Evolutionary conservation across 2,888 invertebrate species (phyloP).

Genomic region (Cotesia congregata): DNA sequence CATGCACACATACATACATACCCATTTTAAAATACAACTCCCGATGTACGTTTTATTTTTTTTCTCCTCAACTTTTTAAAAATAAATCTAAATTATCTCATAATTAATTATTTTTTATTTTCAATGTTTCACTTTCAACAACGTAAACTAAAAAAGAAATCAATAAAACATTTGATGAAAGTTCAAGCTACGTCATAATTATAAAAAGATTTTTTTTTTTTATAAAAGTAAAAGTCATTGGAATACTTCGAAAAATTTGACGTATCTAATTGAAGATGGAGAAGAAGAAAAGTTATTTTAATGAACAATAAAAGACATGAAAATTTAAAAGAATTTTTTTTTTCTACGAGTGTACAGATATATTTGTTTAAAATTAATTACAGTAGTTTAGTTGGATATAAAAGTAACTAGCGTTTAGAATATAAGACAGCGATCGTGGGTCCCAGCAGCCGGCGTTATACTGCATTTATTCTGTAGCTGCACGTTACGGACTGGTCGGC

Average conservation of each 20-base stretch:
- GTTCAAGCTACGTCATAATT: not conserved
- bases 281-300: not conserved
- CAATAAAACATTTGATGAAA: constrained; percentile 8
- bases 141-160: constrained; percentile 4
- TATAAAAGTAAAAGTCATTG: constrained; percentile 13
- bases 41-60: not conserved
- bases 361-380: not conserved
- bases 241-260: not conserved
- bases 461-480: constrained; percentile 48
- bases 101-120: constrained; percentile 15
- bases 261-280: not conserved
- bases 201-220: constrained; percentile 1
- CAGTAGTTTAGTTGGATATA: not conserved
- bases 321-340: not conserved
- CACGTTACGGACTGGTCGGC: constrained; percentile 67
- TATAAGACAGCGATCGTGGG: constrained; percentile 55
- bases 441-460: constrained; percentile 58
- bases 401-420: constrained; percentile 18
- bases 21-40: not conserved
- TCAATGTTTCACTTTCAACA: constrained; percentile 59
- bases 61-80: not conserved
- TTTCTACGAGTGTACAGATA: not conserved
- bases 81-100: not conserved
- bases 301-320: not conserved
- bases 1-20: not conserved